Conservation (phyloP, 2,797 vertebrate species). For the Lophius americanus region DNA sequence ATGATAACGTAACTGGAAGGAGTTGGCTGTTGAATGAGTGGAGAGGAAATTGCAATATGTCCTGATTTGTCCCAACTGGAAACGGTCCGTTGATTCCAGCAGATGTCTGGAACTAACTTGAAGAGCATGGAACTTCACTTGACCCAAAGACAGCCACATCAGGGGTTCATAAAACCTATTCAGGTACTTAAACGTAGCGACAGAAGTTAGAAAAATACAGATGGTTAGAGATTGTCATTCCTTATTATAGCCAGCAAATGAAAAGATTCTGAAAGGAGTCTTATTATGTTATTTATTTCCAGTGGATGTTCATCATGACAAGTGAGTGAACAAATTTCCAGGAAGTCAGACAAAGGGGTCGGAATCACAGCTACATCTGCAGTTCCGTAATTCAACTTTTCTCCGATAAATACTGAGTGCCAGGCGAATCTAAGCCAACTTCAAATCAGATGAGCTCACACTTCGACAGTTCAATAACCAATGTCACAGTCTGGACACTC, state of each 20-base stretch:
- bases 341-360: conserved; percentile 15
- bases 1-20: conserved; percentile 31
- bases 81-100: conserved; percentile 42
- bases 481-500: too few relatives aligned
- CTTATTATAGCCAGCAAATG: conserved; percentile 19
- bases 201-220: conserved; percentile 31
- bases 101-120: conserved; percentile 41
- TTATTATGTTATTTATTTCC: conserved; percentile 20
- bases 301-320: conserved; percentile 19
- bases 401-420: not conserved
- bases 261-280: conserved; percentile 19
- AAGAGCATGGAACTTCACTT: conserved; percentile 54
- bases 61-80: conserved; percentile 50
- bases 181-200: conserved; percentile 37
- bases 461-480: not conserved
- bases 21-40: conserved; percentile 25
- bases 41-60: conserved; percentile 57
- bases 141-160: conserved; percentile 42
- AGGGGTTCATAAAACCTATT: conserved; percentile 30
- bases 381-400: not conserved
- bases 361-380: not conserved
- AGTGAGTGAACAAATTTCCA: conserved; percentile 26
- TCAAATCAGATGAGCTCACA: not conserved
- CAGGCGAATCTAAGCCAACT: not conserved
- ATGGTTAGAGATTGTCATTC: conserved; percentile 29